These are phyloP conservation scores for Rhopalosiphum nymphaeae DNA, from an alignment of 2,888 invertebrate genomes.

Conservation along the genomic window DNA sequence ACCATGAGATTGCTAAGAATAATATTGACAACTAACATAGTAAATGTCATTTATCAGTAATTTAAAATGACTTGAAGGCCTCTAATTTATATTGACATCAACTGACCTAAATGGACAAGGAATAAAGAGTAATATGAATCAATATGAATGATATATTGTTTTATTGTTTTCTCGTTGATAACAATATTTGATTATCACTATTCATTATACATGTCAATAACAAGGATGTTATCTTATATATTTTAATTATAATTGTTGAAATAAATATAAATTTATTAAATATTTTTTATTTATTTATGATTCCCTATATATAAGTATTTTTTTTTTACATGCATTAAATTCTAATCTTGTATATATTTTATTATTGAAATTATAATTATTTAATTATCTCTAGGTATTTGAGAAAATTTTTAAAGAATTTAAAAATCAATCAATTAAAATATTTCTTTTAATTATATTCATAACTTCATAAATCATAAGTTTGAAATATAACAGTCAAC, in stretches of 20 bases:
- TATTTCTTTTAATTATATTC: not conserved
- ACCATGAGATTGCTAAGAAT: not conserved
- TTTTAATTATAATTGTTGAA: constrained; percentile 1
- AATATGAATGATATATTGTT: constrained; percentile 27
- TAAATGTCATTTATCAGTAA: constrained; percentile 20
- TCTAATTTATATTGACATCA: constrained; percentile 5
- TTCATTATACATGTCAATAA: constrained; percentile 1
- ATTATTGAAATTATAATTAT: not conserved
- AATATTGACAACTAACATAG: not conserved
- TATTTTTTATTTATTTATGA: constrained; percentile 1
- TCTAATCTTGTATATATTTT: constrained; percentile 8
- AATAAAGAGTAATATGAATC: constrained; percentile 23
- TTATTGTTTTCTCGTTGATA: constrained; percentile 27
- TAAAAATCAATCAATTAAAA: not conserved
- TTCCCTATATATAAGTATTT: not conserved
- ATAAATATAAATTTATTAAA: not conserved
- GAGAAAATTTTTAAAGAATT: not conserved
- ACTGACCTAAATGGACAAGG: constrained; percentile 21
- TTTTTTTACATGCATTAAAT: not conserved
- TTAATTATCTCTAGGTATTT: not conserved
- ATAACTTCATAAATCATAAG: not conserved
- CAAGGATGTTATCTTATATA: constrained; percentile 16
- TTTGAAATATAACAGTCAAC: not conserved
- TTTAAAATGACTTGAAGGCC: constrained; percentile 17
- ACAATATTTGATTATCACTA: constrained; percentile 1